Conservation (phyloP, 2,113 vertebrate genomes). For the Sebastes schlegelii region DNA sequence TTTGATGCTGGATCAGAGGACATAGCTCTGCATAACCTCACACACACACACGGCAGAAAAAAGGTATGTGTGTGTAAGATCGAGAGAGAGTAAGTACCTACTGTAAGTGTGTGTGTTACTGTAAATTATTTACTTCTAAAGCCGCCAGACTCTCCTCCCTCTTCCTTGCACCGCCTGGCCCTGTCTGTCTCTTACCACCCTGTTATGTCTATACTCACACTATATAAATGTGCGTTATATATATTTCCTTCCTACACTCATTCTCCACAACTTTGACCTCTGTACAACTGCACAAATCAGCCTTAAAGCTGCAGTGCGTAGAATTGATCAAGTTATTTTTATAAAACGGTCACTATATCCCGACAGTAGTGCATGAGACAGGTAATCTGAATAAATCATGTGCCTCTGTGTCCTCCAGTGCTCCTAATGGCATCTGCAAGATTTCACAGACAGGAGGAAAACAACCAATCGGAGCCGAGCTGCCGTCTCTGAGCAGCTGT, state of each 20-base stretch:
- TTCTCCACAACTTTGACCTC: background rate
- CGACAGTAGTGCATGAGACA: no score
- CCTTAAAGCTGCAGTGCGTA: background rate
- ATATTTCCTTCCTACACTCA: background rate
- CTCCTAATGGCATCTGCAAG: no score
- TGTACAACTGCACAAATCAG: background rate
- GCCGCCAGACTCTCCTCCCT: background rate
- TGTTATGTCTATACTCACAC: background rate
- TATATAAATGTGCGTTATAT: background rate
- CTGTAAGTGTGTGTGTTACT: background rate
- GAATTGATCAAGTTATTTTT: no score
- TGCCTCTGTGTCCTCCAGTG: no score
- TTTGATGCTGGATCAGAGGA: conserved; percentile 54
- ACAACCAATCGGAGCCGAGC: no score
- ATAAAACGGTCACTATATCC: no score
- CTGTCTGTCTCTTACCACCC: conserved; percentile 22
- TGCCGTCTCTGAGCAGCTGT: no score
- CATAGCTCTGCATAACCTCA: conserved; percentile 40
- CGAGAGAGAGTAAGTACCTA: background rate
- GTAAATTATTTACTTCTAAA: conserved; percentile 39
- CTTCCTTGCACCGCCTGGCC: conserved; percentile 23
- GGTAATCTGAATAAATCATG: no score
- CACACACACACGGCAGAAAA: background rate
- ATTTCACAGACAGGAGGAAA: no score
- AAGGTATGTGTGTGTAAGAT: background rate